Evolutionary conservation across 1,140 invertebrate genomes (phyloP), one percentile per base, ranked within the genome.

Genomic region (Ganaspis sp.): DNA sequence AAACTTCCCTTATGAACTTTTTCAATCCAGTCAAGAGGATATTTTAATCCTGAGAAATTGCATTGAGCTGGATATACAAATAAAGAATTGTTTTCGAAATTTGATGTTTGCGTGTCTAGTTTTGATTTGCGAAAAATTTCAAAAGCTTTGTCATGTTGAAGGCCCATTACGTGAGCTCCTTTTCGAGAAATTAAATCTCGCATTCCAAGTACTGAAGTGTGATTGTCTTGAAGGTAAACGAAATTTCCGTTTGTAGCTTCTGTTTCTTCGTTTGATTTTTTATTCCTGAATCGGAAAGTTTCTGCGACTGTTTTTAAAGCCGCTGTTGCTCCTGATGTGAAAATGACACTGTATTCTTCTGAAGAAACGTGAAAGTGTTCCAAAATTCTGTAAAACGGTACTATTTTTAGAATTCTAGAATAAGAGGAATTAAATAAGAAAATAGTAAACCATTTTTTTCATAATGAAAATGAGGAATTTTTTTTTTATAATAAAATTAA

Each of bases 161-260:
- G 88, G 73, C 93, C 92, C 49, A 90, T 88, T 15, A 94, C 85
- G 64, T 92, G 87, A 64, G 90, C 92, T 83, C 90, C 90, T 73
- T 90, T 92, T 38, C 89, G 76, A 0, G 90, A 90, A n/a, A 86
- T 82, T 38, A 94, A 76, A 90, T 96, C 96, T 87, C 98, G 92
- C 94, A 99, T 96, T 17, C 98, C 98, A 77, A 99, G 92, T 1
- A 98, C 97, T 5, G 98, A 99, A 1, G 98, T 99, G 86, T 99
- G 98, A 88, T 97, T 99, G 87, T 99, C 98, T 85, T 95, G 93
- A 45, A 96, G 91, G 87, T 99, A 98, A 17, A 94, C 93, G 88
- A 98, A 96, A 53, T 92, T 90, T 19, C 95, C 95, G 80, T 89
- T 87, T 38, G 84, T 82, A 81, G 3, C 75, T 77, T 29, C 15